These are phyloP conservation scores for Octopus sinensis DNA, from an alignment of 1,140 invertebrate genomes.

Conservation along the genomic window DNA sequence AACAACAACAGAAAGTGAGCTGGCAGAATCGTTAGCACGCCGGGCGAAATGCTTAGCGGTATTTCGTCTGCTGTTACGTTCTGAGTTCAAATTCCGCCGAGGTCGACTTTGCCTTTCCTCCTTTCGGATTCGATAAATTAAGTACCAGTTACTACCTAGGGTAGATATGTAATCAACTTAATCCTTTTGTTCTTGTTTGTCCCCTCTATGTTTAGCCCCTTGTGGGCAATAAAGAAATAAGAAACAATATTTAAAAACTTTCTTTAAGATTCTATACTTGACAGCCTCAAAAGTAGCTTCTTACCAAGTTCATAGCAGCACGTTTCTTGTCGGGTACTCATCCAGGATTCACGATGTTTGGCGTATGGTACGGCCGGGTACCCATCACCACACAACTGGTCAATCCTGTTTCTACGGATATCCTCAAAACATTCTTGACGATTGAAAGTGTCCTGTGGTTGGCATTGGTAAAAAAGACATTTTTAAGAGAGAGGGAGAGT, in stretches of 20 bases:
- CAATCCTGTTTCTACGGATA: constrained; percentile 36
- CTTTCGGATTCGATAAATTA: not conserved
- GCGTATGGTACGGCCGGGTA: constrained; percentile 37
- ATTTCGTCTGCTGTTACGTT: no score
- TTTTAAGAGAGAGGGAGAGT: no score
- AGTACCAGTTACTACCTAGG: not conserved
- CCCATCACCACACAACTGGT: constrained; percentile 39
- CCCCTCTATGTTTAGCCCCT: not conserved
- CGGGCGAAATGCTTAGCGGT: no score
- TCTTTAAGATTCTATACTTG: not conserved
- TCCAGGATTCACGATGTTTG: constrained; percentile 23
- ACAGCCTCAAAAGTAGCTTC: not conserved
- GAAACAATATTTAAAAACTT: not conserved
- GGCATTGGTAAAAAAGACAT: no score
- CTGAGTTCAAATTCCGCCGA: no score
- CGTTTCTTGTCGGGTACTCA: constrained; percentile 28
- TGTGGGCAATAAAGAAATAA: not conserved
- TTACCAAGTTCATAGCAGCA: constrained; percentile 45
- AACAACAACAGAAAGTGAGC: no score
- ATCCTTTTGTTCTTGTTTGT: not conserved
- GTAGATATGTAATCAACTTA: not conserved
- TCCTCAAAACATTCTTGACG: constrained; percentile 35
- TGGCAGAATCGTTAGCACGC: no score
- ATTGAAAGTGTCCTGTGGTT: constrained; percentile 13
- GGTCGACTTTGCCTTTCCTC: not conserved